Base-by-base conservation (phyloP, 1,140 invertebrate genomes). In the Drosophila bifasciata region DNA sequence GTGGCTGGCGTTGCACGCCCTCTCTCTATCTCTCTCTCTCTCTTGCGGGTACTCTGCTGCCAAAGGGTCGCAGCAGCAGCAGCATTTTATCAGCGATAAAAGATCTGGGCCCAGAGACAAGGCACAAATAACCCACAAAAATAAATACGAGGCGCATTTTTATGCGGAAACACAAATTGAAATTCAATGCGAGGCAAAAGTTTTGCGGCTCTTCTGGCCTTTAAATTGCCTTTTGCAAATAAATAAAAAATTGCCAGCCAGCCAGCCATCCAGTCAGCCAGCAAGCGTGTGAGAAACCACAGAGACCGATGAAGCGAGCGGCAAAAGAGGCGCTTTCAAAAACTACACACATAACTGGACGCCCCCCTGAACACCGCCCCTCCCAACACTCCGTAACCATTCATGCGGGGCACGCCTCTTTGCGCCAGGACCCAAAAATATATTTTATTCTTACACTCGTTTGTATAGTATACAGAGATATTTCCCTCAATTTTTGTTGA, bases 161-260 rank as follows among this genome's bases (percentile, higher is more conserved):
- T 86, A 86, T 88, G 83, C 81, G 81, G 81, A 86, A 80, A 88
- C 83, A 88, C 83, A 88, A 88, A 88, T 88, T 88, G 83, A 88
- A 88, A 88, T 88, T 88, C 83, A 88, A 88, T 88, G 83, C 83
- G 83, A 78, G 61, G 59, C 74, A 78, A 78, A 77, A 79, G 73
- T 64, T 36, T 36, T 73, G 21, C 48, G 25, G 23, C 19, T 58
- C 28, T 64, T 49, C 67, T 59, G 66, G 66, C 53, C 45, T 53
- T 63, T 73, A 86, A 86, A 88, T 86, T 86, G 83, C 62, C 83
- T 88, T 88, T 72, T 61, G 83, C 70, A 88, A 88, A 88, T 88
- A 88, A 88, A 88, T 83, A 86, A 86, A 77, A 53, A 25, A 67
- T 57, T 41, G 43, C 58, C 57, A 61, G 52, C 44, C 43, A 55